Percentiles rank a stretch among this genome's conserved stretches.
phyloP scores from a whole-genome alignment of 30 jellyfish, hydroid and myxozoan species.

The Cassiopea andromeda region DNA sequence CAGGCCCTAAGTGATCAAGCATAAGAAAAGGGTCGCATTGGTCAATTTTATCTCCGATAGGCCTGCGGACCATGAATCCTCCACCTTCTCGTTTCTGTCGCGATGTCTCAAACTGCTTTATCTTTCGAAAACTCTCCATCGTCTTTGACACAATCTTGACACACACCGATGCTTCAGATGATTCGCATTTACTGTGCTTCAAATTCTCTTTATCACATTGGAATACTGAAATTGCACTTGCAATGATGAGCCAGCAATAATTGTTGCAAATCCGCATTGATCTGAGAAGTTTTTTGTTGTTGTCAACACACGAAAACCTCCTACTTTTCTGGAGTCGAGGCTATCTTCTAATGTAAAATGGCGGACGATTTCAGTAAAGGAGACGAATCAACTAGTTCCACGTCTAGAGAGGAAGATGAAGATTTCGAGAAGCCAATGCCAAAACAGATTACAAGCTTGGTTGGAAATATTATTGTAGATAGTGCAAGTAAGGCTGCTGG shows the following conservation, averaged over 20 bases:
- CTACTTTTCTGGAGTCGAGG: not conserved
- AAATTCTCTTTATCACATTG: not conserved
- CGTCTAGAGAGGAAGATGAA: constrained; percentile 24
- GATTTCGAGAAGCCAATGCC: constrained; percentile 63
- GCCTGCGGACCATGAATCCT: constrained; percentile 95
- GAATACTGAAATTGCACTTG: not conserved
- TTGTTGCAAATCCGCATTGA: not conserved
- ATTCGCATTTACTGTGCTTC: not conserved
- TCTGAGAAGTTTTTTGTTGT: not conserved
- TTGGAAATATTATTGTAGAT: constrained; percentile 38
- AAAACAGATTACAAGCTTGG: constrained; percentile 40
- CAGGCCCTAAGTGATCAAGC: constrained; percentile 96
- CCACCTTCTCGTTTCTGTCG: constrained; percentile 96
- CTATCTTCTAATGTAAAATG: constrained; percentile 1
- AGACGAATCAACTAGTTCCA: not conserved
- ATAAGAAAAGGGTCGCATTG: constrained; percentile 91
- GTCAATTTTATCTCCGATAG: constrained; percentile 91
- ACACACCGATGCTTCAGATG: not conserved
- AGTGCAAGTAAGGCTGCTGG: constrained; percentile 71
- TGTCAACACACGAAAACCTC: not conserved
- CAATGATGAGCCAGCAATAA: not conserved
- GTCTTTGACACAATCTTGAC: not conserved
- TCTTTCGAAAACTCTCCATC: constrained; percentile 50
- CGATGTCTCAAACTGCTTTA: constrained; percentile 77
- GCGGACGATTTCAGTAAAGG: constrained; percentile 8